Base-by-base conservation (phyloP, 1,140 invertebrate species). In the Ooceraea biroi region DNA sequence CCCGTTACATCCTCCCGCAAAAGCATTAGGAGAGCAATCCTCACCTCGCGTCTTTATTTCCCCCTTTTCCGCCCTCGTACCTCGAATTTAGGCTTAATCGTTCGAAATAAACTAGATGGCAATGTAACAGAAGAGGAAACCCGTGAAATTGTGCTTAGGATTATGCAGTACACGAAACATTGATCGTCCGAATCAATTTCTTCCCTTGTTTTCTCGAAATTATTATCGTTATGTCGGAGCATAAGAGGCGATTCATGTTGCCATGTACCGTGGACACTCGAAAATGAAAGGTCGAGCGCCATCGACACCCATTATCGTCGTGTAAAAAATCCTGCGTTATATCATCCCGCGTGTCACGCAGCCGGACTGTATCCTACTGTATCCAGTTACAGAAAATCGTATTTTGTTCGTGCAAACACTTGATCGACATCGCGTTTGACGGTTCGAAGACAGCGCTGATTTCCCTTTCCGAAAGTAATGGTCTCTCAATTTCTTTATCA, bases 301-400 rank as follows among this genome's bases (percentile, higher is more conserved):
- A 46, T 46, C 50, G 48, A 68, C 30, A 44, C 12, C 76, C 71
- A 30, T 58, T 71, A 71, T 69, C 57, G 25, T 68, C 68, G 65
- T 80, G 76, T 80, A 80, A 80, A 80, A 80, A 80, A 71, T 71
- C 50, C 41, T 22, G n/a, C 52, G 52, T 65, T 12, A 41, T 77
- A 17, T 77, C 22, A 63, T 83, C 3, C 14, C 46, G n/a, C 46
- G 19, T 85, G 22, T 27, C 27, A 50, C 30, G 25, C n/a, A n/a
- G n/a, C n/a, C n/a, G n/a, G n/a, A n/a, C n/a, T n/a, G n/a, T n/a
- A n/a, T n/a, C n/a, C n/a, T n/a, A n/a, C n/a, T n/a, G n/a, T n/a
- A n/a, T n/a, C n/a, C 55, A 41, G 82, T 82, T 74, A 83, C 46
- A 89, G 61, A 55, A 27, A 65, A 83, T 77, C 55, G 44, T 44